A percentile compares a stretch with the other conserved stretches of the same genome.
These are phyloP conservation scores for Drosophila serrata DNA, from an alignment of 1,140 invertebrate genomes.

Conservation along the genomic window DNA sequence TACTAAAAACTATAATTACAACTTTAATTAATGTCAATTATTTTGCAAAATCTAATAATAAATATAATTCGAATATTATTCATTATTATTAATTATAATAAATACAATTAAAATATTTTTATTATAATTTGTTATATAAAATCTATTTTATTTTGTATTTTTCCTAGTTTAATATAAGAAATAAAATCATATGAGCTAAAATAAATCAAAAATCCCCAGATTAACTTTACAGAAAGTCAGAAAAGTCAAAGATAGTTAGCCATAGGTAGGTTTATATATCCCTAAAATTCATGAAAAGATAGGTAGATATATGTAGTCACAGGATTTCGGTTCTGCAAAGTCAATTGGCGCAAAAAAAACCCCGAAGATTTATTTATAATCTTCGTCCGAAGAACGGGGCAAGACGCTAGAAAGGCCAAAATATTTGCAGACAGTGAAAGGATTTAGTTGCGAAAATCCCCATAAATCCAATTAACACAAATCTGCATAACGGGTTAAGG, in stretches of 20 bases:
- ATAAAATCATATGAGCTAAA: not conserved
- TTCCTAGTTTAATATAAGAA: not conserved
- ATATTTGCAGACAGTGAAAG: slow-evolving; percentile 84
- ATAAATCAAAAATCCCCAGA: not conserved
- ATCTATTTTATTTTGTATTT: not conserved
- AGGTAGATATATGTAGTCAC: not conserved
- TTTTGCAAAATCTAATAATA: too few relatives aligned
- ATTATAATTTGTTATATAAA: too few relatives aligned
- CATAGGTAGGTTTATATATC: not conserved
- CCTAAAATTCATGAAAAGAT: not conserved
- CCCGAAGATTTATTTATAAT: slow-evolving; percentile 70
- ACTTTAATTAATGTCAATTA: not conserved
- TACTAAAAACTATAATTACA: not conserved
- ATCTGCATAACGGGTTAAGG: slow-evolving; percentile 75
- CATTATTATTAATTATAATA: too few relatives aligned
- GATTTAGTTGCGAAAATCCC: slow-evolving; percentile 79
- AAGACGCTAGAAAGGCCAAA: slow-evolving; percentile 64
- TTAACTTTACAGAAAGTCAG: slow-evolving; percentile 16
- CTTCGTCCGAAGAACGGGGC: slow-evolving; percentile 47
- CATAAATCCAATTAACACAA: slow-evolving; percentile 85
- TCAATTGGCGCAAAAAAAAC: slow-evolving; percentile 80
- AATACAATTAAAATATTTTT: not conserved
- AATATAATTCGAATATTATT: too few relatives aligned
- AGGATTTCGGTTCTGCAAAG: slow-evolving; percentile 13
- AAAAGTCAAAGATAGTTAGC: slow-evolving; percentile 39